A percentile compares a stretch with the other conserved stretches of the same genome.
Conservation (phyloP, 2,888 invertebrate genomes). For the Cristatella mucedo region DNA sequence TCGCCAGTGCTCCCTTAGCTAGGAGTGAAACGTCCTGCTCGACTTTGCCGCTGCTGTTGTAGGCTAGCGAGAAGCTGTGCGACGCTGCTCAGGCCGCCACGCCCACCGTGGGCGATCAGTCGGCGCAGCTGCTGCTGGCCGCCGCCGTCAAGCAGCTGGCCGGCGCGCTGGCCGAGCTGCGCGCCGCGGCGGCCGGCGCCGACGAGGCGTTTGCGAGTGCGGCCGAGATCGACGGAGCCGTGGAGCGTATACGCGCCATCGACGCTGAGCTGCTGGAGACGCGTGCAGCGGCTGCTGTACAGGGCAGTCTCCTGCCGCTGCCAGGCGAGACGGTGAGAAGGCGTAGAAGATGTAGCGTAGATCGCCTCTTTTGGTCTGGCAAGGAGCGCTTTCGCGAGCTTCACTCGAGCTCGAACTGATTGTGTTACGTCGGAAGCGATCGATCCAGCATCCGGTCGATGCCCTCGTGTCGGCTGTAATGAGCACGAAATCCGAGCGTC, state of each 20-base stretch:
- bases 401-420: too few relatives aligned
- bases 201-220: conserved; percentile 39
- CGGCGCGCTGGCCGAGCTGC: conserved; percentile 48
- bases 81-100: conserved; percentile 62
- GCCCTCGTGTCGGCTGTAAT: too few relatives aligned
- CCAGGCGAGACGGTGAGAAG: conserved; percentile 60
- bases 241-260: conserved; percentile 61
- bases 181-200: conserved; percentile 42
- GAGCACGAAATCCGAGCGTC: too few relatives aligned
- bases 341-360: too few relatives aligned
- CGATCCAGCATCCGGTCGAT: too few relatives aligned
- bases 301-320: conserved; percentile 56
- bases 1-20: too few relatives aligned
- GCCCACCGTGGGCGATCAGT: conserved; percentile 63
- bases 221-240: conserved; percentile 62
- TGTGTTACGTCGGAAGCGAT: too few relatives aligned
- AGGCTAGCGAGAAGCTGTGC: conserved; percentile 48
- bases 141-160: conserved; percentile 51
- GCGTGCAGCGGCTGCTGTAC: conserved; percentile 55
- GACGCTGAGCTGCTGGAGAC: conserved; percentile 67
- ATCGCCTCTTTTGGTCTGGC: too few relatives aligned
- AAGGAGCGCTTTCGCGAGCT: too few relatives aligned
- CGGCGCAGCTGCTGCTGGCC: conserved; percentile 57
- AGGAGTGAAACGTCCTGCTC: too few relatives aligned
- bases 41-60: too few relatives aligned